These are phyloP conservation scores for Ectobius pallidus DNA, from an alignment of 2,888 invertebrate genomes.

Conservation along the genomic window DNA sequence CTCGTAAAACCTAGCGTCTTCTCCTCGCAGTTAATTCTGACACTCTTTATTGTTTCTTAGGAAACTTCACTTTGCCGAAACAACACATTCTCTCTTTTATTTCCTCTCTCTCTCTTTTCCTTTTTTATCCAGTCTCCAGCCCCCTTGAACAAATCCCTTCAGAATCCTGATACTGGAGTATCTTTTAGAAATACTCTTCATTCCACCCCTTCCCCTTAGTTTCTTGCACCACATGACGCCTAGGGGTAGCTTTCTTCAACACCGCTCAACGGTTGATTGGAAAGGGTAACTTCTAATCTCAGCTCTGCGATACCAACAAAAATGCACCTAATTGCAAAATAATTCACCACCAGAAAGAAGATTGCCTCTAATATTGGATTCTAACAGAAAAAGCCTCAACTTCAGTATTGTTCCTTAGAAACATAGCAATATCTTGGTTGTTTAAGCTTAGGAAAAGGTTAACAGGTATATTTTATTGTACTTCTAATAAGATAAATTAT, in stretches of 20 bases:
- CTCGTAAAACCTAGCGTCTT: too few species aligned
- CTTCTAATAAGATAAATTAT: too few species aligned
- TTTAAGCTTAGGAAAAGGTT: too few species aligned
- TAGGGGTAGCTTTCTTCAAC: conserved; percentile 4
- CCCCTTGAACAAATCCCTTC: neutral
- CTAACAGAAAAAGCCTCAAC: too few species aligned
- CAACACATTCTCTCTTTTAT: too few species aligned
- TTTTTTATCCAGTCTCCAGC: neutral
- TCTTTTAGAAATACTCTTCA: conserved; percentile 2
- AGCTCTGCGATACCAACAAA: neutral
- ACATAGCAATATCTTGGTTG: too few species aligned
- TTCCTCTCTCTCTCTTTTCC: neutral
- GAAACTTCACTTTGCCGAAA: too few species aligned
- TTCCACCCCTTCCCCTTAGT: neutral
- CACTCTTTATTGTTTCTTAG: too few species aligned
- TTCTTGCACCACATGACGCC: conserved; percentile 10
- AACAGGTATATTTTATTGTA: too few species aligned
- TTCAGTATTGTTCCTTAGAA: too few species aligned
- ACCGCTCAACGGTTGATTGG: neutral
- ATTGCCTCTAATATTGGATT: neutral
- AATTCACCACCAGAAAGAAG: neutral
- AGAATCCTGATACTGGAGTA: conserved; percentile 1
- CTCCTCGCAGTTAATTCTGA: too few species aligned
- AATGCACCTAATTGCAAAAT: conserved; percentile 6
- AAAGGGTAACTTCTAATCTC: conserved; percentile 10